A percentile compares a stretch with the other conserved stretches of the same genome.
Conservation (phyloP, 2,888 invertebrate species). For the Cephalotes varians region DNA sequence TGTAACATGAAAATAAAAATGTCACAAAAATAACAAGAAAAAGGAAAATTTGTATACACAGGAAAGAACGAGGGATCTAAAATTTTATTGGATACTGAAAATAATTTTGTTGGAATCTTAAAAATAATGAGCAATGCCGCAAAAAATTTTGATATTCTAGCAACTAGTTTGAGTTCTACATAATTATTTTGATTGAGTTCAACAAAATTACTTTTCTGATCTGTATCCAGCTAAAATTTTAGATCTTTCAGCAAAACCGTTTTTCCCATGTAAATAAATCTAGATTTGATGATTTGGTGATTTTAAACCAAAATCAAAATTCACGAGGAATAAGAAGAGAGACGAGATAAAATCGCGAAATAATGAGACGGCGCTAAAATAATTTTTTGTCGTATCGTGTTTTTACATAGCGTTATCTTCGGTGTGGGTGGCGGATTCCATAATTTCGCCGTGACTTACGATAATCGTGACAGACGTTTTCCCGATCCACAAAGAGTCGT, state of each 20-base stretch:
- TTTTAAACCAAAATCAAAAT: not conserved
- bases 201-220: too few species aligned
- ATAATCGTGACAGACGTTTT: slow-evolving; percentile 40
- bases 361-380: not conserved
- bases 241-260: too few species aligned
- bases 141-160: too few species aligned
- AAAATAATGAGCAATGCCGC: too few species aligned
- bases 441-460: slow-evolving; percentile 25
- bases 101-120: too few species aligned
- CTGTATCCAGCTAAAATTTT: too few species aligned
- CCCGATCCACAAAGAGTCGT: slow-evolving; percentile 28
- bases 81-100: too few species aligned
- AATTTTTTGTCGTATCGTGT: not conserved
- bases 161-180: too few species aligned
- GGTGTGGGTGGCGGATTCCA: not conserved
- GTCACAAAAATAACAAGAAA: not conserved
- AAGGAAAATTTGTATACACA: not conserved
- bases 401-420: not conserved
- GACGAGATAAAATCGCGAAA: not conserved
- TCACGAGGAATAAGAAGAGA: not conserved
- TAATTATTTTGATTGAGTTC: too few species aligned
- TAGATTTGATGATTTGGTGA: not conserved
- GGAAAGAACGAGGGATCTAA: too few species aligned
- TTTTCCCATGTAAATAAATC: not conserved
- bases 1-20: not conserved